phyloP scores from a whole-genome alignment of 2,797 vertebrate genomes.

The Spatula versicolor region DNA sequence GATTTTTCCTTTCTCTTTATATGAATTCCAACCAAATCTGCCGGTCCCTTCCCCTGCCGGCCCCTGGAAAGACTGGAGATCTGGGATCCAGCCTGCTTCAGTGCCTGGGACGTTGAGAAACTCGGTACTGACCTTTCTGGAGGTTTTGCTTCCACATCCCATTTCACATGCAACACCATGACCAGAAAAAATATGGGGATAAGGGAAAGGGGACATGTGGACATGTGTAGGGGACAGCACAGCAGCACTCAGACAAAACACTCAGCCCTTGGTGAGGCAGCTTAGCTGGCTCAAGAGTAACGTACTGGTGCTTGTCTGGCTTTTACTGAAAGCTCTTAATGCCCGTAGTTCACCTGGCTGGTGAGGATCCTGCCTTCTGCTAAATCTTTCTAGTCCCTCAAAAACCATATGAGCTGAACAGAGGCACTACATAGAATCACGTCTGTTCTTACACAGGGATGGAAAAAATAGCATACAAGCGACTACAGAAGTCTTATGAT shows the following conservation, averaged over 20 bases:
- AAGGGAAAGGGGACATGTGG: not conserved
- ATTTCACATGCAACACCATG: not conserved
- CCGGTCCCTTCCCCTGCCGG: not conserved
- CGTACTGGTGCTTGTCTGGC: rapidly evolving
- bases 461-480: rapidly evolving
- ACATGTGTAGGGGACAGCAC: rapidly evolving
- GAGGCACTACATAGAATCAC: not conserved
- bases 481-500: not conserved
- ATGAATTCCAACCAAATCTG: not conserved
- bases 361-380: not conserved
- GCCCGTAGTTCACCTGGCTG: not conserved
- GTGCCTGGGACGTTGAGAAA: not conserved
- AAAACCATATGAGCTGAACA: not conserved
- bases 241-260: rapidly evolving
- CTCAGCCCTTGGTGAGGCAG: not conserved
- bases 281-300: not conserved
- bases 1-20: not conserved
- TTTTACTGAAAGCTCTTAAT: not conserved
- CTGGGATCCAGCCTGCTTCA: rapidly evolving
- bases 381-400: not conserved
- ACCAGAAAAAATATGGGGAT: not conserved
- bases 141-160: rapidly evolving
- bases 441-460: not conserved
- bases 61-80: not conserved
- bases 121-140: not conserved